Evolutionary conservation across 2,797 vertebrate genomes (phyloP).

Genomic region (Acestrorhynchus altus): DNA sequence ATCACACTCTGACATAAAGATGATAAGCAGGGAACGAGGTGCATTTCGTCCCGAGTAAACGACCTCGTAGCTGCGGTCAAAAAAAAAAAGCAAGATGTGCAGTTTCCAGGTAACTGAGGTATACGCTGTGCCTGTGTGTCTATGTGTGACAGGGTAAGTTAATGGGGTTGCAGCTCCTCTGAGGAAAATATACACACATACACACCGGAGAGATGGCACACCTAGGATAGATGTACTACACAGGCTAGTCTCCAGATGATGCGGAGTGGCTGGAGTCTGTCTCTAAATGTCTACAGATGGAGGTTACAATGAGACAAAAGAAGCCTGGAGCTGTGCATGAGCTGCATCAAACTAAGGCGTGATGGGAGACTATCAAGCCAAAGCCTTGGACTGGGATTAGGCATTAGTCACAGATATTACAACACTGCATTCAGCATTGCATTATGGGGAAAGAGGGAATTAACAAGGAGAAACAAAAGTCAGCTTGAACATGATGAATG

Average conservation of each 20-base stretch:
- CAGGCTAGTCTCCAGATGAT: constrained; percentile 59
- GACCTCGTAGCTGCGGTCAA: constrained; percentile 47
- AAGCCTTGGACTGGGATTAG: neutral
- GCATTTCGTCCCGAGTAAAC: constrained; percentile 14
- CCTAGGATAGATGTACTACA: constrained; percentile 63
- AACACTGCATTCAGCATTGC: neutral
- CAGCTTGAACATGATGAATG: neutral
- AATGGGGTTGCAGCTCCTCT: constrained; percentile 69
- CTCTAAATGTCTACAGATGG: constrained; percentile 34
- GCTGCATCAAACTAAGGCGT: neutral
- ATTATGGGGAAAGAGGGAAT: neutral
- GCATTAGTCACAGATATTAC: neutral
- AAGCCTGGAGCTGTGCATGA: constrained; percentile 12
- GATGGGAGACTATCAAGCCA: neutral
- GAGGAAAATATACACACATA: constrained; percentile 59
- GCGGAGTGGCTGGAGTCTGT: constrained; percentile 5
- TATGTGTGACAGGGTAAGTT: constrained; percentile 58
- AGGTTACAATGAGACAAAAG: constrained; percentile 15
- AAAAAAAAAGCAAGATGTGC: constrained; percentile 64
- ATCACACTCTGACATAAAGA: neutral
- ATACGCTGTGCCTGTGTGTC: constrained; percentile 38
- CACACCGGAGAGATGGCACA: constrained; percentile 46
- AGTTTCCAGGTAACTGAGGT: constrained; percentile 72
- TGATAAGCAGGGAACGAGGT: neutral
- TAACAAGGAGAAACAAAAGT: neutral